These are phyloP conservation scores for Anthonomus grandis DNA, from an alignment of 1,140 invertebrate species.

Conservation along the genomic window DNA sequence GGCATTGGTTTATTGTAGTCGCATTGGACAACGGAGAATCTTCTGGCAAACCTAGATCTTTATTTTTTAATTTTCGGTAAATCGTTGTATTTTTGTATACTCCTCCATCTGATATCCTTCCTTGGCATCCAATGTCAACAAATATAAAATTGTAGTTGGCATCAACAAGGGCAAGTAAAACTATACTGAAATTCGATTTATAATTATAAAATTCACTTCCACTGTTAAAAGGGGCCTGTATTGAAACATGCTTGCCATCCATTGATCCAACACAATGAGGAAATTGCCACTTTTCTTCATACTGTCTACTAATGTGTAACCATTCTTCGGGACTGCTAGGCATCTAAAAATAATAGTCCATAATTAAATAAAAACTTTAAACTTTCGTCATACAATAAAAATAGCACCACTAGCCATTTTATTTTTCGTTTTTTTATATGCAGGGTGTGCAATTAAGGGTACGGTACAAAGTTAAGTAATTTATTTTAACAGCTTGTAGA, in stretches of 20 bases:
- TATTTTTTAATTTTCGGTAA: conserved; percentile 29
- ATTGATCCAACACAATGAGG: conserved; percentile 33
- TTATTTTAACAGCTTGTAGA: too few species aligned
- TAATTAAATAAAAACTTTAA: too few species aligned
- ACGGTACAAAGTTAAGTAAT: too few species aligned
- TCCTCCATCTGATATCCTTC: conserved; percentile 39
- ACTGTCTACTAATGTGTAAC: too few species aligned
- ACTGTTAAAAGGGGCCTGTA: conserved; percentile 29
- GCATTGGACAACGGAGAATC: conserved; percentile 26
- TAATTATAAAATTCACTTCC: conserved; percentile 37
- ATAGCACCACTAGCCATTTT: too few species aligned
- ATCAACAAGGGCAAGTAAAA: conserved; percentile 28
- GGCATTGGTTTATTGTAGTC: conserved; percentile 32
- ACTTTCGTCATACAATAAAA: too few species aligned
- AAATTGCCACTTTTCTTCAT: conserved; percentile 21
- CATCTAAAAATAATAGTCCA: too few species aligned
- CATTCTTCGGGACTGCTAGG: too few species aligned
- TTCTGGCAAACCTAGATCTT: conserved; percentile 34
- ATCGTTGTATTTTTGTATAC: conserved; percentile 29
- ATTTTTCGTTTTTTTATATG: too few species aligned
- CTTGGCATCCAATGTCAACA: conserved; percentile 44
- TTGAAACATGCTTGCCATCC: conserved; percentile 37
- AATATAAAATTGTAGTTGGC: conserved; percentile 38
- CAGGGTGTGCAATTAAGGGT: too few species aligned
- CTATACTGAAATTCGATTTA: conserved; percentile 30